phyloP scores from a whole-genome alignment of 2,888 invertebrate genomes.

The Anorthoa munda region DNA sequence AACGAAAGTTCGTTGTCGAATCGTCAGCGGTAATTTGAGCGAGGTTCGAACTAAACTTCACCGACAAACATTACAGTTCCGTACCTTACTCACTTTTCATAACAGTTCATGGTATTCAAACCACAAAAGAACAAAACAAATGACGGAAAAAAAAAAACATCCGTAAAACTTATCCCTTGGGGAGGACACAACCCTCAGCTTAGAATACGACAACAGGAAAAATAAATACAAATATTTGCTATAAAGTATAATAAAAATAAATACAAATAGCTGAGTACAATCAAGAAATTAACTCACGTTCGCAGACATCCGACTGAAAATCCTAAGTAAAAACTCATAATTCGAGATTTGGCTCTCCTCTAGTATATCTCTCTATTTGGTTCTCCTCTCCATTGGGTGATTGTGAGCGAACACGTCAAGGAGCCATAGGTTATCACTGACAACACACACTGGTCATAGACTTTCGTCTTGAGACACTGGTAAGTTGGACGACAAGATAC shows the following conservation, averaged over 20 bases:
- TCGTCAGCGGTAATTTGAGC: not conserved
- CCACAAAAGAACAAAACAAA: constrained; percentile 5
- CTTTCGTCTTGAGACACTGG: too few relatives aligned
- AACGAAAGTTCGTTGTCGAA: not conserved
- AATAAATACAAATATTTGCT: constrained; percentile 1
- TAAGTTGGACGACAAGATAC: too few relatives aligned
- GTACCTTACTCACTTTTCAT: not conserved
- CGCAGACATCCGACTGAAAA: too few relatives aligned
- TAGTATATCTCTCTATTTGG: too few relatives aligned
- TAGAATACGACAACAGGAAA: not conserved
- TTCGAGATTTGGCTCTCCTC: too few relatives aligned
- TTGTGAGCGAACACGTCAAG: too few relatives aligned
- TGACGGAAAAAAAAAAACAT: not conserved
- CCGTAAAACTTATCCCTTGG: constrained; percentile 16
- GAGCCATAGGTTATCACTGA: too few relatives aligned
- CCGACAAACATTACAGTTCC: not conserved
- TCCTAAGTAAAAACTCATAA: too few relatives aligned
- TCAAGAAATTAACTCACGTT: not conserved
- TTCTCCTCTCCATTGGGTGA: too few relatives aligned
- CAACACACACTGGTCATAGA: too few relatives aligned
- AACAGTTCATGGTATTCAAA: not conserved
- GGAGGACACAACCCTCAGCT: not conserved
- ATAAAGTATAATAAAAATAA: too few relatives aligned
- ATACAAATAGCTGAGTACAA: not conserved
- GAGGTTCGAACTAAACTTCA: not conserved